These are phyloP conservation scores for Callionymus lyra DNA, from an alignment of 2,113 vertebrate genomes.

Conservation along the genomic window DNA sequence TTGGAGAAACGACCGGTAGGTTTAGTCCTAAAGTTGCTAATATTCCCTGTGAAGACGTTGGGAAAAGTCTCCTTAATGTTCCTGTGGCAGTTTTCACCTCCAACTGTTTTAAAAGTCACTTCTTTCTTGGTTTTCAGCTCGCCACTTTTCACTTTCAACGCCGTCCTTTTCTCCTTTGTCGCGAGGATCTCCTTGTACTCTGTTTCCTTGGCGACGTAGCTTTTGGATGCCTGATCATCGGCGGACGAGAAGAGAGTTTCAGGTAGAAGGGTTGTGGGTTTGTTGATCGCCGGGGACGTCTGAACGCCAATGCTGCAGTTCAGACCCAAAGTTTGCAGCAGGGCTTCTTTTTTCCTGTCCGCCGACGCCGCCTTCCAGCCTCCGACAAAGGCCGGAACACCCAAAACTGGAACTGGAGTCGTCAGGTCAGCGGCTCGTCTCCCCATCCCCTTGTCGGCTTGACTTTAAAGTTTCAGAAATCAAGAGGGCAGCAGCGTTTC, in stretches of 20 bases:
- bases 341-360: slow-evolving; percentile 35
- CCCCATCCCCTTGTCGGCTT: slow-evolving; percentile 50
- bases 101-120: slow-evolving; percentile 62
- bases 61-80: slow-evolving; percentile 33
- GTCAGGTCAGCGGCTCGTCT: slow-evolving; percentile 64
- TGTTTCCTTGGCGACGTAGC: slow-evolving; percentile 26
- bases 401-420: slow-evolving; percentile 64
- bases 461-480: slow-evolving; percentile 26
- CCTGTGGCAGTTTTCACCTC: slow-evolving; percentile 35
- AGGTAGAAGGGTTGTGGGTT: slow-evolving; percentile 23
- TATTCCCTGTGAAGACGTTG: slow-evolving; percentile 33
- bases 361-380: slow-evolving; percentile 53
- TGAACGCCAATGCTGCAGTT: slow-evolving; percentile 65
- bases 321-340: slow-evolving; percentile 48
- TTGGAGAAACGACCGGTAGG: slow-evolving; percentile 50
- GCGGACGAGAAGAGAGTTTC: slow-evolving; percentile 22
- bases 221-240: slow-evolving; percentile 30
- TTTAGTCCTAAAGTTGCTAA: slow-evolving; percentile 29
- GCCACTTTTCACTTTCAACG: slow-evolving; percentile 54
- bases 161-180: slow-evolving; percentile 48
- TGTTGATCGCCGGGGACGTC: slow-evolving; percentile 58
- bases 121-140: slow-evolving; percentile 63
- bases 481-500: slow-evolving; percentile 22
- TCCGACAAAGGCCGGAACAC: slow-evolving; percentile 60
- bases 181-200: slow-evolving; percentile 28